phyloP scores from a whole-genome alignment of 1,140 invertebrate species.

The Artemia franciscana region DNA sequence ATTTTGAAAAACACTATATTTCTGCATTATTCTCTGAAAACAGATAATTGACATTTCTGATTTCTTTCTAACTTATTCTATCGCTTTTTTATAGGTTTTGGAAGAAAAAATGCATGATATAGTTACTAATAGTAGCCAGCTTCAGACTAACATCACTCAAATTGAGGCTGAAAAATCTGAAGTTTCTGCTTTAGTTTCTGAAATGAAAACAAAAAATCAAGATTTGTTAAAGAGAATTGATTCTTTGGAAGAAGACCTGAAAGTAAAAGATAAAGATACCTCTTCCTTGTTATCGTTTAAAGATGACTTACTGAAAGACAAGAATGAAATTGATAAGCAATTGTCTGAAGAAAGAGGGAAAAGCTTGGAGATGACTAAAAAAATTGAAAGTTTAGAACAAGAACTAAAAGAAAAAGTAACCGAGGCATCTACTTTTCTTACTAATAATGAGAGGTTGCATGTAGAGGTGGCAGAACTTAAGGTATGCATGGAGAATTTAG shows the following conservation, averaged over 20 bases:
- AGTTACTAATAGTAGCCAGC: background rate
- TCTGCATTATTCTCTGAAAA: background rate
- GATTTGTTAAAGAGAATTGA: background rate
- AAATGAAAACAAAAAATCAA: background rate
- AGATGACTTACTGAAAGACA: background rate
- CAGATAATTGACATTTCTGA: too few species aligned
- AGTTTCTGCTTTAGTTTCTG: background rate
- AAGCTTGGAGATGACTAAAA: background rate
- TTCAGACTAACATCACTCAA: background rate
- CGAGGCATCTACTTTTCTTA: background rate
- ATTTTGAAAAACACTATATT: background rate
- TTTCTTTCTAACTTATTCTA: background rate
- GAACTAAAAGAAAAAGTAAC: background rate
- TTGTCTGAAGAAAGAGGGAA: background rate
- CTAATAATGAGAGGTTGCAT: background rate
- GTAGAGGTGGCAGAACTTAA: background rate
- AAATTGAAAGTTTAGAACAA: background rate
- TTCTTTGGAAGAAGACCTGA: background rate
- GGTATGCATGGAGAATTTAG: constrained; percentile 5
- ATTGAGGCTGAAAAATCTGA: background rate
- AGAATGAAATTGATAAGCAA: background rate
- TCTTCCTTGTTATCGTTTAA: background rate
- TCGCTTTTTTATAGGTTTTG: background rate
- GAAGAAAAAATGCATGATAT: background rate
- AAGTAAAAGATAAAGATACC: background rate